Base-by-base conservation (phyloP, 2,888 invertebrate species). In the Calameuta pallipes region DNA sequence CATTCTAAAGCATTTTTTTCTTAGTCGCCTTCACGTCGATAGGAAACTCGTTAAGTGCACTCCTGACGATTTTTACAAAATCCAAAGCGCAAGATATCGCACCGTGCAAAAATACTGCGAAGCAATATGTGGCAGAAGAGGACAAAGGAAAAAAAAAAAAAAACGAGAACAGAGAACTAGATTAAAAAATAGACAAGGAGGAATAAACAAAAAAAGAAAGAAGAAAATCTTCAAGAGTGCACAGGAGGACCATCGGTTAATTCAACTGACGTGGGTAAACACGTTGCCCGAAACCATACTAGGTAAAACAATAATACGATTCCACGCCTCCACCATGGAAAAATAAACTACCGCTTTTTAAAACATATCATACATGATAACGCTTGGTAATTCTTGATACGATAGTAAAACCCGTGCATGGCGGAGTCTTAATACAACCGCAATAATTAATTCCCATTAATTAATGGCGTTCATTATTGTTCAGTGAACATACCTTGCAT, bases 321-420 rank as follows among this genome's bases (percentile, higher is more conserved):
- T 71, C 33, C 71, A 15, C 71, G 36, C 74, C 74, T 35, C 12
- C 79, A 80, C 77, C 78, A 73, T 80, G 86, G 78, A 87, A 83
- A 83, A 86, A 86, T 85, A 85, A 85, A 84, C 75, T 84, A 23
- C 15, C 56, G 23, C 76, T 80, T 80, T 71, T 71, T 33, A 76
- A 80, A 83, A 82, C 78, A 76, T 85, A 84, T 83, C 33, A 75
- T 86, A 87, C 85, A 85, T 82, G 84, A 83, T 82, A 74, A 79
- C 82, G 73, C 77, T 31, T 71, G 71, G 13, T 71, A 33, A 31
- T 71, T 13, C 71, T 71, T 31, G 13, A 33, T 31, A 33, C 71
- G 71, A 71, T 15, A 71, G 56, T 23, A 56, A 56, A 56, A 56
- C 6, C 23, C 23, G 56, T 23, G 56, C 56, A 23, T 56, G 56